Base-by-base conservation (phyloP, 1,140 invertebrate species). In the Zaprionus lachaisei region DNA sequence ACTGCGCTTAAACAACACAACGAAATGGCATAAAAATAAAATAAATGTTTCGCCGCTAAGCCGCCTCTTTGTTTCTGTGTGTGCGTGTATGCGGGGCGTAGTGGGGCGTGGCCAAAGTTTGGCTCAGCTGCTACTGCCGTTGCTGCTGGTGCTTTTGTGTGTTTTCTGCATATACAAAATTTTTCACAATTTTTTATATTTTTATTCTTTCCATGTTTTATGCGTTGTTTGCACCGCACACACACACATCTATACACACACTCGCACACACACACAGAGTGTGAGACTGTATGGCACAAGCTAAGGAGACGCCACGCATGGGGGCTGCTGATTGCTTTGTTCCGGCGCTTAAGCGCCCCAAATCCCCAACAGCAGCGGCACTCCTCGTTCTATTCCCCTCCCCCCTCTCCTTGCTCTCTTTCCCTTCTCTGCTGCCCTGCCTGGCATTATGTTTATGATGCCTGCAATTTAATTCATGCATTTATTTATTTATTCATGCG, bases 261-360 rank as follows among this genome's bases (percentile, higher is more conserved):
- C 47, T 20, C 5, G 6, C 26, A 51, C 38, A 41, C 38, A 41
- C 5, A 47, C 3, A 47, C 1, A 5, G 12, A 15, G 37, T 15
- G 37, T 4, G 37, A 38, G 37, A 15, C 12, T 14, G 37, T 38
- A 1, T 37, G 34, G 9, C 47, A 49, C 20, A 49, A 47, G 55
- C 55, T 9, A 34, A 17, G 67, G 54, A 71, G 72, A 75, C 72
- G 67, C 72, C 80, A 82, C 83, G 74, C 79, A 75, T 80, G 77
- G 67, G 64, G 77, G 76, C 74, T 58, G 77, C 80, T 89, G 83
- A 87, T 87, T 87, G 83, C 84, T 80, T 83, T 87, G 83, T 87
- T 87, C 84, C 83, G 83, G 83, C 77, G 83, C 84, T 87, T 87
- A 78, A 87, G 72, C 77, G 73, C 65, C 69, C 67, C 75, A 70